Evolutionary conservation across 2,888 invertebrate species (phyloP).

Genomic region (Dolomedes plantarius): DNA sequence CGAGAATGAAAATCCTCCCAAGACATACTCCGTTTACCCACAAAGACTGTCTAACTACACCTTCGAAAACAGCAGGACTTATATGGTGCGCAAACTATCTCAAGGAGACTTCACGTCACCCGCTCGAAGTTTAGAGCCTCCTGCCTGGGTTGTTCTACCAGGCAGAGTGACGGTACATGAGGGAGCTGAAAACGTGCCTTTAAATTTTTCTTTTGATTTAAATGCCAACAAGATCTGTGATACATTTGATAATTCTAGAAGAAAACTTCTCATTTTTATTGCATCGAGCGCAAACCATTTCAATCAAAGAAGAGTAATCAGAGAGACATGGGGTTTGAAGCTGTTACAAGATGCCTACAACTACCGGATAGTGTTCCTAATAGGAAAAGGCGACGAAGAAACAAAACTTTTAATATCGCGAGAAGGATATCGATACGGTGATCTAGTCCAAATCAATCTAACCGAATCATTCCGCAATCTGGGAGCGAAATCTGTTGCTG

Average conservation of each 20-base stretch:
- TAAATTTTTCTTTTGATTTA: conserved; percentile 34
- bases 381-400: conserved; percentile 59
- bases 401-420: conserved; percentile 41
- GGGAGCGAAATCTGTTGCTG: conserved; percentile 73
- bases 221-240: conserved; percentile 72
- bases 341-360: conserved; percentile 73
- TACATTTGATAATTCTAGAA: conserved; percentile 24
- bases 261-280: conserved; percentile 72
- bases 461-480: conserved; percentile 74
- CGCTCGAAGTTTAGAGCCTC: background rate
- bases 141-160: conserved; percentile 41
- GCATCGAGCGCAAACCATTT: conserved; percentile 73
- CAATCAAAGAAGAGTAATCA: conserved; percentile 74
- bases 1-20: background rate
- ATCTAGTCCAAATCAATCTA: conserved; percentile 74
- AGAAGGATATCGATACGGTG: conserved; percentile 72
- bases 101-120: conserved; percentile 18
- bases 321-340: conserved; percentile 75
- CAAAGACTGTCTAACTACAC: background rate
- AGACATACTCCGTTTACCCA: background rate
- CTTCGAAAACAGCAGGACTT: conserved; percentile 25
- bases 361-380: conserved; percentile 73
- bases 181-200: conserved; percentile 45
- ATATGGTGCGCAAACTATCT: conserved; percentile 24
- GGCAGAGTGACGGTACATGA: conserved; percentile 66